These are phyloP conservation scores for Catharus minimus DNA, from an alignment of 2,113 vertebrate species.

Conservation along the genomic window DNA sequence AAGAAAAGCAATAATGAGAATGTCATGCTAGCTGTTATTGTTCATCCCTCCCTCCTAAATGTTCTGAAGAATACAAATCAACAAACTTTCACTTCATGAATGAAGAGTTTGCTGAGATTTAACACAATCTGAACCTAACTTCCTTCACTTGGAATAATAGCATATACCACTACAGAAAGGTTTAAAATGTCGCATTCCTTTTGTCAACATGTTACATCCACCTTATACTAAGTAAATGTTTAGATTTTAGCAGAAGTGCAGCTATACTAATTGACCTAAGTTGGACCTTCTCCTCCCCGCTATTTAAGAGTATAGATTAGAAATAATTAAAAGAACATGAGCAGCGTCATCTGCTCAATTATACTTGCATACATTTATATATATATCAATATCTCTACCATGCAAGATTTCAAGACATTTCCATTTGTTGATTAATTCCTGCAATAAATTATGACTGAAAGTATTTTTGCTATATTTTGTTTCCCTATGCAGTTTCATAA, in stretches of 20 bases:
- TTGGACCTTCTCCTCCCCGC: neutral
- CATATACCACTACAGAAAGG: neutral
- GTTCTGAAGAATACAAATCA: neutral
- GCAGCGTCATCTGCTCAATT: neutral
- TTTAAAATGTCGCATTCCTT: neutral
- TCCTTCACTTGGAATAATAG: neutral
- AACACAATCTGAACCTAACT: neutral
- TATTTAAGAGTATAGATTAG: neutral
- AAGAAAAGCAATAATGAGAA: neutral
- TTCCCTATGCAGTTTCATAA: neutral
- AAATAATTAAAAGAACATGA: neutral
- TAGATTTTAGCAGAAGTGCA: neutral
- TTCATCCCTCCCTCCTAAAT: neutral
- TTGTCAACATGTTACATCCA: neutral
- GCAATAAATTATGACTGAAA: neutral
- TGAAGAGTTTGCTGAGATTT: neutral
- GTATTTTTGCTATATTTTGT: neutral
- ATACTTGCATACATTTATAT: neutral
- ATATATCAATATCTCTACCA: neutral
- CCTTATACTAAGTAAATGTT: neutral
- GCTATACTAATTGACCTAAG: neutral
- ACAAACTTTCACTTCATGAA: neutral
- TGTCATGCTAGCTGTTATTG: neutral
- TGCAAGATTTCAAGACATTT: neutral
- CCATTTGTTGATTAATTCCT: neutral